Evolutionary conservation across 2,113 vertebrate species (phyloP).

Genomic region (Onychostoma macrolepis): DNA sequence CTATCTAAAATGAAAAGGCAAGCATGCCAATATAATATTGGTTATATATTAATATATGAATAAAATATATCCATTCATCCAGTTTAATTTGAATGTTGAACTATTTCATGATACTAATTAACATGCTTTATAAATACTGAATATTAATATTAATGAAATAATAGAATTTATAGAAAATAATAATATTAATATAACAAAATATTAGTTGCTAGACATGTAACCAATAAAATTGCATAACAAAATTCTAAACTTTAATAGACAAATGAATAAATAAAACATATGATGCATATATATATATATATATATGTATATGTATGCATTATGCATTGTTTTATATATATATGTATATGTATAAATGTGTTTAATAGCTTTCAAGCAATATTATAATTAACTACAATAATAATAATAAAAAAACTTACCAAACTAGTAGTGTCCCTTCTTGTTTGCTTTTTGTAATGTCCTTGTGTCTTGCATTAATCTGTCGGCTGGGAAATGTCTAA

Average conservation of each 20-base stretch:
- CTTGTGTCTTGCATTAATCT: conserved; percentile 32
- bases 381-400: not conserved
- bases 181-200: not conserved
- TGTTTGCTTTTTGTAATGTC: conserved; percentile 36
- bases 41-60: not conserved
- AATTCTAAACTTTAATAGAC: not conserved
- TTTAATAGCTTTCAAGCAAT: not conserved
- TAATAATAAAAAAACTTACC: conserved; percentile 38
- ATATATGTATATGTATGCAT: too few relatives aligned
- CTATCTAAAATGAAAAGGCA: not conserved
- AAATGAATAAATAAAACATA: not conserved
- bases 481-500: conserved; percentile 31
- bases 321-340: too few relatives aligned
- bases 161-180: not conserved
- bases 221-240: not conserved
- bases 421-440: conserved; percentile 26
- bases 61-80: not conserved
- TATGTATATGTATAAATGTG: too few relatives aligned
- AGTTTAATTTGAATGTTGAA: not conserved
- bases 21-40: not conserved
- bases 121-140: not conserved
- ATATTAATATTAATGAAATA: not conserved
- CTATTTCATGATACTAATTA: not conserved
- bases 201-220: not conserved
- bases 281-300: not conserved